These are phyloP conservation scores for Iphiclides podalirius DNA, from an alignment of 2,888 invertebrate genomes.

Conservation along the genomic window DNA sequence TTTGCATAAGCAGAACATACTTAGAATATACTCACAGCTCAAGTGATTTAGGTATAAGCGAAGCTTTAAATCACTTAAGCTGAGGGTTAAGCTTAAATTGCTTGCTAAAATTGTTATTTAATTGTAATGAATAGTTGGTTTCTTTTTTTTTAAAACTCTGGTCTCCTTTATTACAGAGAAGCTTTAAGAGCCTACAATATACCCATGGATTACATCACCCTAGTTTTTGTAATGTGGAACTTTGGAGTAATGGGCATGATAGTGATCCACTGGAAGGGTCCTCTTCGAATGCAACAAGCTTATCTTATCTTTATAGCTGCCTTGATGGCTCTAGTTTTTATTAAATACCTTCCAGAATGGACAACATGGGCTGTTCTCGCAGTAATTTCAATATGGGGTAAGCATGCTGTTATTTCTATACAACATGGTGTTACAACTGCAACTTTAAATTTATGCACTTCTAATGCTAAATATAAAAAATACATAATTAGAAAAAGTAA, in stretches of 20 bases:
- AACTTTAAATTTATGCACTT: too few species aligned
- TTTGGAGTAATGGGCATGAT: slow-evolving; percentile 98
- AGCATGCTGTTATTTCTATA: slow-evolving; percentile 20
- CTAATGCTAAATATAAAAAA: too few species aligned
- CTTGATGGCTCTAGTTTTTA: slow-evolving; percentile 98
- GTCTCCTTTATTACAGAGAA: slow-evolving; percentile 89
- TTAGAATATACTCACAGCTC: too few species aligned
- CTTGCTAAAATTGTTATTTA: too few species aligned
- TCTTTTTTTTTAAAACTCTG: too few species aligned
- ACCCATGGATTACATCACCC: slow-evolving; percentile 96
- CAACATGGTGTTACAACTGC: too few species aligned
- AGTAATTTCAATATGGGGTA: slow-evolving; percentile 98
- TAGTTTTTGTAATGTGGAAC: slow-evolving; percentile 96
- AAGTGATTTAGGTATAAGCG: too few species aligned
- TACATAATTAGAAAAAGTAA: too few species aligned
- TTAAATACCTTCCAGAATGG: slow-evolving; percentile 99
- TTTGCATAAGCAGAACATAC: too few species aligned
- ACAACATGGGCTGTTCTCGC: slow-evolving; percentile 98
- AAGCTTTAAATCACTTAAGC: too few species aligned
- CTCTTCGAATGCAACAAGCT: slow-evolving; percentile 94
- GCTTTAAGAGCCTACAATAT: slow-evolving; percentile 95
- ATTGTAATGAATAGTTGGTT: too few species aligned
- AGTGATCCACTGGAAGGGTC: slow-evolving; percentile 99
- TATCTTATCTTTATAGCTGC: slow-evolving; percentile 99
- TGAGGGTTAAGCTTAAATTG: too few species aligned